Conservation (phyloP, 2,888 invertebrate genomes). For the Sympetrum striolatum region DNA sequence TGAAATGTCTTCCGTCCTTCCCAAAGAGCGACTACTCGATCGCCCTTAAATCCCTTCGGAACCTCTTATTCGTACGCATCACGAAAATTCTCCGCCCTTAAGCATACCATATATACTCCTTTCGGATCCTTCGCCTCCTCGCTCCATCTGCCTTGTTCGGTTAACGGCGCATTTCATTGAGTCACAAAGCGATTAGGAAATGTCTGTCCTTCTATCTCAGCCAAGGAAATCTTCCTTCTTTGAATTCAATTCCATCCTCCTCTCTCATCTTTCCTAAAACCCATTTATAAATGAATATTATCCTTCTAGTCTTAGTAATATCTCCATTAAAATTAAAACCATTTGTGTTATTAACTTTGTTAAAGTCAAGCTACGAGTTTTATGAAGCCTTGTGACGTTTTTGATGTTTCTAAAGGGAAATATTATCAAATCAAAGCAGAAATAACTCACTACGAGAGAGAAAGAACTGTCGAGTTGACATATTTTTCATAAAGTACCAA, state of each 20-base stretch:
- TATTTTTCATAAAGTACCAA: too few relatives aligned
- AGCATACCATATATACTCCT: neutral
- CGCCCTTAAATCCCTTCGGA: neutral
- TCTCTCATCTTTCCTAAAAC: too few relatives aligned
- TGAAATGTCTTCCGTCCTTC: constrained; percentile 4
- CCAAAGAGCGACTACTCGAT: neutral
- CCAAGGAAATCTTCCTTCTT: neutral
- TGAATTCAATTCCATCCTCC: neutral
- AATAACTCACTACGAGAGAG: too few relatives aligned
- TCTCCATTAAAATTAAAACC: too few relatives aligned
- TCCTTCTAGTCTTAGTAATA: too few relatives aligned
- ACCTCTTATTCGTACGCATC: neutral
- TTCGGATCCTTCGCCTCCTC: neutral
- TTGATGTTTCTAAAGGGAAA: too few relatives aligned
- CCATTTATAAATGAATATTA: too few relatives aligned
- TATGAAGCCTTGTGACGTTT: too few relatives aligned
- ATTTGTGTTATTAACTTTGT: too few relatives aligned
- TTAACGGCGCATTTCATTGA: neutral
- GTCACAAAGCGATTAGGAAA: neutral
- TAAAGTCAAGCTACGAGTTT: too few relatives aligned
- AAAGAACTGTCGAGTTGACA: too few relatives aligned
- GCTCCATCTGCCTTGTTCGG: neutral
- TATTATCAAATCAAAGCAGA: too few relatives aligned
- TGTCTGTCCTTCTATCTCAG: neutral
- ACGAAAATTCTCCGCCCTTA: neutral